Evolutionary conservation across 1,140 invertebrate genomes (phyloP).

Genomic region (Tenebrio molitor): DNA sequence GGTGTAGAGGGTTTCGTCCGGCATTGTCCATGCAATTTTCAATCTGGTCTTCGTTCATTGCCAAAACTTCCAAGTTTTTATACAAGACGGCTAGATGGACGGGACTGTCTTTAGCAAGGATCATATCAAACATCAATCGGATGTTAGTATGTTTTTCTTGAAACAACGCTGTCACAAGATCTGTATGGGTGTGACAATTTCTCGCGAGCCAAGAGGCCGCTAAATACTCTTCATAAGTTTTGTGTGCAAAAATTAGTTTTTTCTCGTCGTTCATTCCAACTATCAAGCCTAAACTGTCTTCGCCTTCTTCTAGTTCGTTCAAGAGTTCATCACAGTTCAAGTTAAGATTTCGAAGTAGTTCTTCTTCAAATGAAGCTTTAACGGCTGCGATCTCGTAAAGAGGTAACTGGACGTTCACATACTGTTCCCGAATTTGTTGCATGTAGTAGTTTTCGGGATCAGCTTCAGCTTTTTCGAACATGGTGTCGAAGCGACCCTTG

Average conservation of each 20-base stretch:
- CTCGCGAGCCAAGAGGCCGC: background rate
- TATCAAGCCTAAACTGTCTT: slow-evolving; percentile 6
- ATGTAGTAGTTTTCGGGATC: slow-evolving; percentile 6
- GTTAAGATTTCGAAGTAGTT: background rate
- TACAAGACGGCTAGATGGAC: background rate
- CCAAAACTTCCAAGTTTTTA: background rate
- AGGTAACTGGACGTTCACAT: background rate
- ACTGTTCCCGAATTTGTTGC: background rate
- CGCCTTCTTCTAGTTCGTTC: background rate
- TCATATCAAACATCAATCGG: slow-evolving; percentile 5
- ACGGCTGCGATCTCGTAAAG: background rate
- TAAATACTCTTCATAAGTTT: slow-evolving; percentile 23
- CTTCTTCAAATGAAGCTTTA: background rate
- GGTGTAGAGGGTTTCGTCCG: background rate
- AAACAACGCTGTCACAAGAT: background rate
- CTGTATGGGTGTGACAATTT: background rate
- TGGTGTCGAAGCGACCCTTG: background rate
- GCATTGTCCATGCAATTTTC: background rate
- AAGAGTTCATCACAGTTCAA: background rate
- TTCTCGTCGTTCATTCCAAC: background rate
- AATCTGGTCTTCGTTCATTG: background rate
- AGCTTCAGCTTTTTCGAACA: slow-evolving; percentile 17
- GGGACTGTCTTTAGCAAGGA: background rate
- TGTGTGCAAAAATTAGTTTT: slow-evolving; percentile 5
- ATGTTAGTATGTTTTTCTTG: background rate